phyloP scores from a whole-genome alignment of 2,888 invertebrate species.

The Plagodis pulveraria region DNA sequence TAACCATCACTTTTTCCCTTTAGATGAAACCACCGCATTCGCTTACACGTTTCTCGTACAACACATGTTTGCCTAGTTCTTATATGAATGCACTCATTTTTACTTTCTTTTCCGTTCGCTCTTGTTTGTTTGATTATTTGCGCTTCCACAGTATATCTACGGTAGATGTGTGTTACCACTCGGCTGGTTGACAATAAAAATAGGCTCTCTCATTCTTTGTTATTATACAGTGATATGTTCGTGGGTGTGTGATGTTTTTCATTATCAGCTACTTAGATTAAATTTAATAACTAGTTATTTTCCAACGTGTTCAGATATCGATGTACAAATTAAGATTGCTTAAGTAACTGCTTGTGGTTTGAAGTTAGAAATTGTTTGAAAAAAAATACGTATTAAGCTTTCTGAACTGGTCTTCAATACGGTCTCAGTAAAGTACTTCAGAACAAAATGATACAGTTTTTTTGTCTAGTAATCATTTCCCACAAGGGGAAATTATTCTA shows the following conservation, averaged over 20 bases:
- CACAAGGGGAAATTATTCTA: constrained; percentile 28
- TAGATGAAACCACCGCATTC: constrained; percentile 67
- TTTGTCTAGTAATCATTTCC: background rate
- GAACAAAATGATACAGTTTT: background rate
- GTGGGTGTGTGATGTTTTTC: too few species aligned
- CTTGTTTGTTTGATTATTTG: constrained; percentile 68
- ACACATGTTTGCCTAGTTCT: constrained; percentile 76
- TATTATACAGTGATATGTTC: too few species aligned
- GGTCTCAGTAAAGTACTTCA: too few species aligned
- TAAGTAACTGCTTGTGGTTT: too few species aligned
- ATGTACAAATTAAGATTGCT: too few species aligned
- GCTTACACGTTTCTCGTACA: constrained; percentile 68
- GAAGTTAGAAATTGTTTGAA: too few species aligned
- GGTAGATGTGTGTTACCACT: constrained; percentile 30
- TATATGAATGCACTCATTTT: constrained; percentile 80
- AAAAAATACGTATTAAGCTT: too few species aligned
- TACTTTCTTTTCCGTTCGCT: constrained; percentile 84
- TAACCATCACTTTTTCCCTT: constrained; percentile 74
- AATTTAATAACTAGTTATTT: too few species aligned
- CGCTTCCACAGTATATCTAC: constrained; percentile 44
- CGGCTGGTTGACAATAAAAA: constrained; percentile 55
- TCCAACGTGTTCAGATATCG: too few species aligned
- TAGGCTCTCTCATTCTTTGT: constrained; percentile 8
- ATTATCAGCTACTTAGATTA: too few species aligned
- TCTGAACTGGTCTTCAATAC: too few species aligned